A percentile compares a stretch with the other conserved stretches of the same genome.
These are phyloP conservation scores for Caenorhabditis brenneri DNA, from an alignment of 1,140 invertebrate genomes.

Conservation along the genomic window DNA sequence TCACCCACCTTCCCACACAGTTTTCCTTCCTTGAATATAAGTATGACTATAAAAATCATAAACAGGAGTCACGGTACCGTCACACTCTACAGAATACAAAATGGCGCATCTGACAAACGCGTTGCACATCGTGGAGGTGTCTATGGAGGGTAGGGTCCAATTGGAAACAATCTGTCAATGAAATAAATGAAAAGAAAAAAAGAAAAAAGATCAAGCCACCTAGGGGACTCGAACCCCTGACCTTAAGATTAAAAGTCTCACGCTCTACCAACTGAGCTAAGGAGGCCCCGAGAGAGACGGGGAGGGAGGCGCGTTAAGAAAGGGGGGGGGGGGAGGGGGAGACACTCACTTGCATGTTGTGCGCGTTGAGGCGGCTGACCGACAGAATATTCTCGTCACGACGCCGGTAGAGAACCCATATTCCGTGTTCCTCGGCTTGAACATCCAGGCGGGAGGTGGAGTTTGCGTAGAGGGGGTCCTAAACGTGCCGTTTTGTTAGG, in stretches of 20 bases:
- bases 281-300: neutral
- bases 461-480: conserved; percentile 11
- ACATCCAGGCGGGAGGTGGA: neutral
- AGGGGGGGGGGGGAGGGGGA: neutral
- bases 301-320: neutral
- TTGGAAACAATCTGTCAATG: conserved; percentile 25
- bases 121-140: conserved; percentile 21
- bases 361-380: neutral
- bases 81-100: conserved; percentile 29
- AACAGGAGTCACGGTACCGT: conserved; percentile 13
- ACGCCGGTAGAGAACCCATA: conserved; percentile 22
- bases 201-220: conserved; percentile 26
- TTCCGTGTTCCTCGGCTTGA: conserved; percentile 12
- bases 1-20: neutral
- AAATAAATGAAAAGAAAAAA: neutral
- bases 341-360: conserved; percentile 12
- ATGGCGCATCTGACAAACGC: conserved; percentile 17
- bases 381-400: conserved; percentile 16
- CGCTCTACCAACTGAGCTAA: conserved; percentile 34
- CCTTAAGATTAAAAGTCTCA: conserved; percentile 31
- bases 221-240: conserved; percentile 38
- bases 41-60: conserved; percentile 35
- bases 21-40: neutral
- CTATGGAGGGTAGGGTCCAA: neutral
- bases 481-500: neutral